Evolutionary conservation across 2,888 invertebrate genomes (phyloP), one percentile per base, ranked within the genome.

Genomic region (Lucinisca nassula): DNA sequence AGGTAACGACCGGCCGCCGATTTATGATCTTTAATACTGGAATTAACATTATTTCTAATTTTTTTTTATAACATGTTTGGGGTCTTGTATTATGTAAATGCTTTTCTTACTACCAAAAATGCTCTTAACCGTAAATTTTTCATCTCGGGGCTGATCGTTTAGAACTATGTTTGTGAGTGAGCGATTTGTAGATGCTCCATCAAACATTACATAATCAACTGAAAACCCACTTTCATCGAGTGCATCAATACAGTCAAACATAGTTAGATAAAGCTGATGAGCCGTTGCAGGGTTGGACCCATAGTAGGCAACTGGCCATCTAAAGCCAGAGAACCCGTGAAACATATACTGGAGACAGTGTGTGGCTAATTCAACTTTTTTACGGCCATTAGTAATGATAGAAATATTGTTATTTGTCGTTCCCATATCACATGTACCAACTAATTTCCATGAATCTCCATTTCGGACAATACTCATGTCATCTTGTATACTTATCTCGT

Each of bases 101-200:
- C 12, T 51, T 27, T 67, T 32, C 6, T 24, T 67, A 27, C 17
- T 72, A n/a, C 24, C 61, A 24, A 55, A 61, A 21, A 78, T 75
- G 27, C 79, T 73, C 6, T 24, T 37, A 17, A 49, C 37, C 27
- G 40, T 27, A 58, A 40, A 79, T 24, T 72, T 49, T 17, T 10
- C 21, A 21, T 38, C 40, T n/a, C 81, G 38, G n/a, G 79, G 80
- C 55, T 67, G 55, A 17, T 40, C 45, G 21, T 80, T 82, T 17
- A 87, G 87, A 87, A 82, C n/a, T 76, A 82, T 82, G 32, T 32
- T 45, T 6, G 38, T 24, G 27, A 85, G 61, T 0, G 83, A 24
- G 30, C 88, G 72, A 73, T 89, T 90, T 17, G 90, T 87, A 14
- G 87, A 77, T 17, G 90, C 90, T 24, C 91, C 88, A 76, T 88